These are phyloP conservation scores for Lutjanus campechanus DNA, from an alignment of 2,797 vertebrate species.

Conservation along the genomic window DNA sequence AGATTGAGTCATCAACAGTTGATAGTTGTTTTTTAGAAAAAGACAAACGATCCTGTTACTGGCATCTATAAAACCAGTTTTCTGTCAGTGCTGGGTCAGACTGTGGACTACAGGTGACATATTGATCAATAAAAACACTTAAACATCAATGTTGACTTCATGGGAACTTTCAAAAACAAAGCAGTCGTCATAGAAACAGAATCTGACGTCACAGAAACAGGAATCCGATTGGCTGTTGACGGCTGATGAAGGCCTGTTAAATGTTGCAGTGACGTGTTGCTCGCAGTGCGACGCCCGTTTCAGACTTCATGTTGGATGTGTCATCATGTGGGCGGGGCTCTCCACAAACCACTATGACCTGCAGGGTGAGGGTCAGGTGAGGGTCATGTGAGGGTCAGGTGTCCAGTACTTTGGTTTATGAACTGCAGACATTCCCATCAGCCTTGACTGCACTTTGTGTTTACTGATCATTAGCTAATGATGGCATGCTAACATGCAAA, in stretches of 20 bases:
- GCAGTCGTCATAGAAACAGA: neutral
- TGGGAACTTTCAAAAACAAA: too few relatives aligned
- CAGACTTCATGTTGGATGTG: neutral
- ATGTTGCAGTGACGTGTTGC: neutral
- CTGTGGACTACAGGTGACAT: too few relatives aligned
- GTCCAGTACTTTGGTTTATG: too few relatives aligned
- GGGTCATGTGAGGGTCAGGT: constrained; percentile 2
- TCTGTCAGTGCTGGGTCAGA: too few relatives aligned
- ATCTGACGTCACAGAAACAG: neutral
- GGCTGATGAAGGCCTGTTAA: neutral
- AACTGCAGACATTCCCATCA: neutral
- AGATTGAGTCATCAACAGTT: too few relatives aligned
- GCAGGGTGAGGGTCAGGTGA: neutral
- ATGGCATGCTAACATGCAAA: neutral
- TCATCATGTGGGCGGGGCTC: constrained; percentile 13
- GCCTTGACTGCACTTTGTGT: too few relatives aligned
- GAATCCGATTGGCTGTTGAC: constrained; percentile 25
- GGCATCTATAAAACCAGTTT: too few relatives aligned
- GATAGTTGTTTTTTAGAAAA: too few relatives aligned
- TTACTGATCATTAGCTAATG: neutral
- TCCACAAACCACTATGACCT: neutral
- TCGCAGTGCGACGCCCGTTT: constrained; percentile 8
- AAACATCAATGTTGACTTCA: too few relatives aligned
- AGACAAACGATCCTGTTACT: too few relatives aligned
- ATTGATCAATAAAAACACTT: too few relatives aligned